Evolutionary conservation across 2,113 vertebrate genomes (phyloP).

Genomic region (Neotoma lepida): DNA sequence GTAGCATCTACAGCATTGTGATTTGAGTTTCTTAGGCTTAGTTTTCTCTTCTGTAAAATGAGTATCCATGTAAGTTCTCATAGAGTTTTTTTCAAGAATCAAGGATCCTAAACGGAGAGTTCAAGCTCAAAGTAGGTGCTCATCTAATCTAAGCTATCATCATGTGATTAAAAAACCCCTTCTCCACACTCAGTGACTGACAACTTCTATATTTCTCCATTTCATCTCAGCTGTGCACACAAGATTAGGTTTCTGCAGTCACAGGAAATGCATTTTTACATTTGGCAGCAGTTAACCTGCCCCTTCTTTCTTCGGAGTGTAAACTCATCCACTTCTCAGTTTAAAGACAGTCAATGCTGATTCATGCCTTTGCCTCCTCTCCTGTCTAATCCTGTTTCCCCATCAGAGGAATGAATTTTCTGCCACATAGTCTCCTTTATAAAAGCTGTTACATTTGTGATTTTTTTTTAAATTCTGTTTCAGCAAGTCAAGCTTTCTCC

Average conservation of each 20-base stretch:
- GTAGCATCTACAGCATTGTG: background rate
- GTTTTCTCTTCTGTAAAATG: slow-evolving; percentile 14
- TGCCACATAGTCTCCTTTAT: slow-evolving; percentile 62
- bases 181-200: background rate
- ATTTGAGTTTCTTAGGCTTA: background rate
- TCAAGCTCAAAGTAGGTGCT: background rate
- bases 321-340: slow-evolving; percentile 71
- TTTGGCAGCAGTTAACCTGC: slow-evolving; percentile 49
- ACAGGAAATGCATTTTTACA: slow-evolving; percentile 60
- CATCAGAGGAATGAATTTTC: slow-evolving; percentile 58
- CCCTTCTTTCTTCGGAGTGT: slow-evolving; percentile 38
- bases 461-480: slow-evolving; percentile 76
- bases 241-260: slow-evolving; percentile 19
- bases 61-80: background rate
- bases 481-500: slow-evolving; percentile 70
- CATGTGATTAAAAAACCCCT: background rate
- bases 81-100: background rate
- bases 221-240: background rate
- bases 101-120: background rate
- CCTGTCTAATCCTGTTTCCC: slow-evolving; percentile 48
- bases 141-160: background rate
- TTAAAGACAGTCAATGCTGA: slow-evolving; percentile 65
- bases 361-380: slow-evolving; percentile 74
- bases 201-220: background rate
- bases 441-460: slow-evolving; percentile 76